These are phyloP conservation scores for Clarias gariepinus DNA, from an alignment of 2,113 vertebrate genomes.

Conservation along the genomic window DNA sequence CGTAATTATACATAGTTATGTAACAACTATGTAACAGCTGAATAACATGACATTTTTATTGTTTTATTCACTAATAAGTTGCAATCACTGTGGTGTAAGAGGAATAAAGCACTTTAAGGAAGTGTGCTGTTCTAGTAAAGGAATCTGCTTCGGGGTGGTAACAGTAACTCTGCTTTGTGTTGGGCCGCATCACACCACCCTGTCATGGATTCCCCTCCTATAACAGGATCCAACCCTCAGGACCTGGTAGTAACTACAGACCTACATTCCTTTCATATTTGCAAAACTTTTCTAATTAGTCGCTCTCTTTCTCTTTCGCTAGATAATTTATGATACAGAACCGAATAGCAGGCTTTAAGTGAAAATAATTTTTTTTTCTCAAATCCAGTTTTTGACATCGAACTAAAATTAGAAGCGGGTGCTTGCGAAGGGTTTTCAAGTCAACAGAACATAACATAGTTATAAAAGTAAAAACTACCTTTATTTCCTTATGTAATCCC, in stretches of 20 bases:
- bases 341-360: not conserved
- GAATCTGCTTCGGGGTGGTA: not conserved
- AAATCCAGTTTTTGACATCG: not conserved
- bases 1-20: too few relatives aligned
- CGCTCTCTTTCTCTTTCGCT: not conserved
- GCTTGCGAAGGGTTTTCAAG: too few relatives aligned
- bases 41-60: not conserved
- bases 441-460: too few relatives aligned
- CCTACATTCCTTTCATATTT: not conserved
- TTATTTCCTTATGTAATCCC: too few relatives aligned
- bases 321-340: not conserved
- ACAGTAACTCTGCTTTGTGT: not conserved
- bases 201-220: not conserved
- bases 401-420: not conserved
- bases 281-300: not conserved
- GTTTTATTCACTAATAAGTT: not conserved
- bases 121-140: not conserved
- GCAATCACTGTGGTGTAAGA: not conserved
- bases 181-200: not conserved
- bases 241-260: not conserved
- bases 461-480: too few relatives aligned
- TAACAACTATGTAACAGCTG: not conserved
- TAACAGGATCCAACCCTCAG: not conserved
- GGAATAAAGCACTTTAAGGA: not conserved
- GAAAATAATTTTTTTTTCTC: not conserved